Base-by-base conservation (phyloP, 2,113 vertebrate genomes). In the Rana temporaria region DNA sequence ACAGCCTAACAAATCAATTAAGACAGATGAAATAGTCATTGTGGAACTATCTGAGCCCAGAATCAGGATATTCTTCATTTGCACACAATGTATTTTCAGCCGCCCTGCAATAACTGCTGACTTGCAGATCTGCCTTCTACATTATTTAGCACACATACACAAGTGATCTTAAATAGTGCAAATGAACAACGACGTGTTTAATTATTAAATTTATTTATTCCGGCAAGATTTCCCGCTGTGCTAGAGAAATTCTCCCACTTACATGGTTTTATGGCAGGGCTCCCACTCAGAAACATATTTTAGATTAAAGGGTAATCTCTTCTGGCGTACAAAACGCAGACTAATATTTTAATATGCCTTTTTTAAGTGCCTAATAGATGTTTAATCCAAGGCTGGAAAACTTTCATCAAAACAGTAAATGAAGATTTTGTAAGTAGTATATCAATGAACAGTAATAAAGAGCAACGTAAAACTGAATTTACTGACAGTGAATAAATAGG, bases 161-260 rank as follows among this genome's bases (percentile, higher is more conserved):
- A 82, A 82, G 69, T 74, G 70, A 82, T 75, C 71, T 75, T 82
- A 82, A 82, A 82, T 59, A 75, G 80, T 67, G 71, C 80, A 74
- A 82, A 82, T 82, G 79, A 82, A 55, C 68, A 74, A 73, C 70
- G 69, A 82, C 79, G 73, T 82, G 80, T 82, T 82, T 82, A 82
- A 82, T 82, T 82, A 82, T 82, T 82, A 82, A 82, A 82, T 82
- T 56, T 82, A 82, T 82, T 82, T 82, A 66, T 82, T 82, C 63
- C 70, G 71, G 80, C 60, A 74, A 42, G 48, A 75, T 82, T 82
- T 82, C 80, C 70, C 80, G 52, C 80, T 82, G 70, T 20, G 70
- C 62, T 71, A 20, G 26, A 74, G 80, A 66, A 59, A 55, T 67
- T 42, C 70, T 42, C 34, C 52, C 55, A 59, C 70, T 74, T 74